Base-by-base conservation (phyloP, 2,113 vertebrate genomes). In the Monarcha castaneiventris region DNA sequence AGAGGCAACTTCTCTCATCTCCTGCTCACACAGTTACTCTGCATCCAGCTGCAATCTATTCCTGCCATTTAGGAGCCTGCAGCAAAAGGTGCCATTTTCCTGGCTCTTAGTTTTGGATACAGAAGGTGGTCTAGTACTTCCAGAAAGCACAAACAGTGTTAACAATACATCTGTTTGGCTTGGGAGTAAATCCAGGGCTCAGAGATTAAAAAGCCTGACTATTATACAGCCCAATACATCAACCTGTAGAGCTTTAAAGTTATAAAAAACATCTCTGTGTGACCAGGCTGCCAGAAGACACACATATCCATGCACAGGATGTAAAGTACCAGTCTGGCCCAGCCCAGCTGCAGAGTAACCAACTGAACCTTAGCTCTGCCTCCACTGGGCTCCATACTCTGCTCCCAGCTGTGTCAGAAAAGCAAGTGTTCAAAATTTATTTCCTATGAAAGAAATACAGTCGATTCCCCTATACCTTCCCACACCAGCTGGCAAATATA, bases 281-380 rank as follows among this genome's bases (percentile, higher is more conserved):
- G n/a, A 37, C 26, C n/a, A 22, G 16, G 16, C 29, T 79, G 35
- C 10, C 58, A 46, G 23, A 52, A 6, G 51, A 33, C 8, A 30
- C 4, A 4, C 0, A 0, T 15, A 48, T 7, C 43, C 16, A 35
- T 9, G 13, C 43, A 71, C 17, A 54, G 37, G n/a, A 54, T 29
- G 8, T 15, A 13, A 49, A 41, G 16, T 13, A 41, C 33, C 18
- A 6, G 19, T 62, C 72, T 44, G 41, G 63, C 4, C 10, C 41
- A 78, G n/a, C 18, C n/a, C 51, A 66, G 27, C 39, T 61, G 58
- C 44, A 46, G 35, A 17, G 30, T 12, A 46, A 54, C 14, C 44
- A 56, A 41, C 49, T 55, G 39, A 76, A 52, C 39, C 20, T 51
- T 10, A 54, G 37, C 26, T 26, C 35, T 61, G n/a, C 27, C 33